These are phyloP conservation scores for Eleginops maclovinus DNA, from an alignment of 2,113 vertebrate genomes.

Conservation along the genomic window DNA sequence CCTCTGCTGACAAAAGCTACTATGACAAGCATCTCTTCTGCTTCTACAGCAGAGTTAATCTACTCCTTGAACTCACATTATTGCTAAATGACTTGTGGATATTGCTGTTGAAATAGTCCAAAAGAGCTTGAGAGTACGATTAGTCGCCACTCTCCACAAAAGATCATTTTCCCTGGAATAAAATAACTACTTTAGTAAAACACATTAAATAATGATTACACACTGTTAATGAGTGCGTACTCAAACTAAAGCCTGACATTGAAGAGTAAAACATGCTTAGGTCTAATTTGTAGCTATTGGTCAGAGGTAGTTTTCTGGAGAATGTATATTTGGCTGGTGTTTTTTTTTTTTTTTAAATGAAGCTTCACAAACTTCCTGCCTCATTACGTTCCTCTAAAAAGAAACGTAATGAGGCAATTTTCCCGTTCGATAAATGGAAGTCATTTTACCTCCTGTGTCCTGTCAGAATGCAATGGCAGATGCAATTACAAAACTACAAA, in stretches of 20 bases:
- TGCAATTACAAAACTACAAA: slow-evolving; percentile 14
- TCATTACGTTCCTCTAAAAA: neutral
- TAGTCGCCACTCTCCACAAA: neutral
- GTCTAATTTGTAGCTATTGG: neutral
- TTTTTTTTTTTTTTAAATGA: neutral
- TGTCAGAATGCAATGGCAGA: neutral
- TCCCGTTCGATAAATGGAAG: slow-evolving; percentile 23
- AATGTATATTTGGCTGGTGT: neutral
- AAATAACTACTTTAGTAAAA: neutral
- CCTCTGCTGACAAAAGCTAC: slow-evolving; percentile 28
- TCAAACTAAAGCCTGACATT: neutral
- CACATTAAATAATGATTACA: neutral
- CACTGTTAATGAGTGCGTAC: neutral
- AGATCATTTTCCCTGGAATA: neutral
- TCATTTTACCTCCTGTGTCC: slow-evolving; percentile 8
- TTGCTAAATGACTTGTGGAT: neutral
- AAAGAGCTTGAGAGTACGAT: neutral
- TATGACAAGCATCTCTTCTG: slow-evolving; percentile 6
- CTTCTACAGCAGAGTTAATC: neutral
- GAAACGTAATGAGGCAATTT: neutral
- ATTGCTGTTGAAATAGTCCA: neutral
- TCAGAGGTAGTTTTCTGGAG: neutral
- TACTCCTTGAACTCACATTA: neutral
- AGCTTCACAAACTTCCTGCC: neutral
- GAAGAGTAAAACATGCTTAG: neutral